Base-by-base conservation (phyloP, 2,888 invertebrate species). In the Megalurothrips usitatus region DNA sequence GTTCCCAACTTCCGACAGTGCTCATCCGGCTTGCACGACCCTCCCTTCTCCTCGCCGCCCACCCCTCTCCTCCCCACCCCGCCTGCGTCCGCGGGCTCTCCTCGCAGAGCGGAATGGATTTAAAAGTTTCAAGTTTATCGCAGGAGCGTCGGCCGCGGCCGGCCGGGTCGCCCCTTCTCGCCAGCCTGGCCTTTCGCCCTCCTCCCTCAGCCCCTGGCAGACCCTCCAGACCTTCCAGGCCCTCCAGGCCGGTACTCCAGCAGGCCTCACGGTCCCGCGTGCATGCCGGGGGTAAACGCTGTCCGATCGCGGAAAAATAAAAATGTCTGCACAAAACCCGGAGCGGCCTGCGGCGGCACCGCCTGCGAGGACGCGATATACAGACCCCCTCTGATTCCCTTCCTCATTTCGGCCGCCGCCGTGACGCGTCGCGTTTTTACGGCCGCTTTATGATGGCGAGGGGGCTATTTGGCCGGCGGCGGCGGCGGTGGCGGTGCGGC, bases 111-210 rank as follows among this genome's bases (percentile, higher is more conserved):
- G 68, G 68, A 75, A 75, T 26, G 68, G 68, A 75, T 75, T 75
- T 75, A 75, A 75, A 75, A 75, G 68, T 75, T 75, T 75, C 12
- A 75, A 75, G 68, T 75, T 75, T 75, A 75, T 75, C 68, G 68
- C 26, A 75, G 68, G 11, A 23, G 68, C 23, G 26, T 4, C n/a
- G 68, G 68, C 11, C 23, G 68, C 23, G 68, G 68, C 9, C 23
- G 68, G 68, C 10, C 68, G 9, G 68, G 9, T 3, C 63, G 11
- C n/a, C 68, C 23, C 68, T 52, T 17, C 52, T 52, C 52, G 52
- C 14, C 14, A 11, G 1, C 14, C 52, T 52, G 52, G 14, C 52
- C 14, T 52, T 11, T 52, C 17, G 52, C 14, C 14, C 52, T 10
- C 17, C 58, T 17, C 58, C 19, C 19, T 1, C 58, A n/a, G n/a